These are phyloP conservation scores for Brachionus koreanus DNA, from an alignment of 1,140 invertebrate species.

Conservation along the genomic window DNA sequence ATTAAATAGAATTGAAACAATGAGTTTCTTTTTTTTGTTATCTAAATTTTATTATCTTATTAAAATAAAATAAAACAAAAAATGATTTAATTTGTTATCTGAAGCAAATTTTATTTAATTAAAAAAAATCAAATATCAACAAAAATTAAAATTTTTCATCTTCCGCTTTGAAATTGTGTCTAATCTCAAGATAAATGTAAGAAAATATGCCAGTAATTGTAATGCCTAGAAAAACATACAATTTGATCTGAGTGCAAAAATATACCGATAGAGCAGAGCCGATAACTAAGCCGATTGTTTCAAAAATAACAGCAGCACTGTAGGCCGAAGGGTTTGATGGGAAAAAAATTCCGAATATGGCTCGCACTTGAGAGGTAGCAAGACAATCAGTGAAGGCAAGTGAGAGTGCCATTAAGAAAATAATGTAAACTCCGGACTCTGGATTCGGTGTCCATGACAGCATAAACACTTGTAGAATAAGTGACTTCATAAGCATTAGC, in stretches of 20 bases:
- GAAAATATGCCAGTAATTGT: background rate
- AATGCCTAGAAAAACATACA: slow-evolving; percentile 28
- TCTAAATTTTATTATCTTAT: too few relatives aligned
- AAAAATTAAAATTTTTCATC: background rate
- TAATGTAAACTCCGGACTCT: background rate
- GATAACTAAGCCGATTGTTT: background rate
- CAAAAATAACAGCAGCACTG: slow-evolving; percentile 22
- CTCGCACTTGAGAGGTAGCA: slow-evolving; percentile 1
- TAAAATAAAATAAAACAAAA: too few relatives aligned
- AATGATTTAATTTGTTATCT: too few relatives aligned
- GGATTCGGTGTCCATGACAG: slow-evolving; percentile 36
- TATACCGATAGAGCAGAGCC: slow-evolving; percentile 14
- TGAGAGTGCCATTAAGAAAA: slow-evolving; percentile 4
- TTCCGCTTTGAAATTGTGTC: background rate
- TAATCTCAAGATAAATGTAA: background rate
- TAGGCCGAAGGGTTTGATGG: background rate
- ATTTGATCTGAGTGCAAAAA: slow-evolving; percentile 25
- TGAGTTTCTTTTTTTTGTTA: too few relatives aligned
- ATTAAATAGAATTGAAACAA: too few relatives aligned
- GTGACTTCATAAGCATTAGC: slow-evolving; percentile 15
- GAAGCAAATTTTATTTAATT: too few relatives aligned
- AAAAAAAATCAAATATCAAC: too few relatives aligned
- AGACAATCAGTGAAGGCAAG: slow-evolving; percentile 7
- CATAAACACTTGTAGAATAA: background rate
- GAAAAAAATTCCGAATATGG: slow-evolving; percentile 20